Percentiles rank a stretch among this genome's conserved stretches.
phyloP scores from a whole-genome alignment of 2,113 vertebrate genomes.

The Callipepla squamata region DNA sequence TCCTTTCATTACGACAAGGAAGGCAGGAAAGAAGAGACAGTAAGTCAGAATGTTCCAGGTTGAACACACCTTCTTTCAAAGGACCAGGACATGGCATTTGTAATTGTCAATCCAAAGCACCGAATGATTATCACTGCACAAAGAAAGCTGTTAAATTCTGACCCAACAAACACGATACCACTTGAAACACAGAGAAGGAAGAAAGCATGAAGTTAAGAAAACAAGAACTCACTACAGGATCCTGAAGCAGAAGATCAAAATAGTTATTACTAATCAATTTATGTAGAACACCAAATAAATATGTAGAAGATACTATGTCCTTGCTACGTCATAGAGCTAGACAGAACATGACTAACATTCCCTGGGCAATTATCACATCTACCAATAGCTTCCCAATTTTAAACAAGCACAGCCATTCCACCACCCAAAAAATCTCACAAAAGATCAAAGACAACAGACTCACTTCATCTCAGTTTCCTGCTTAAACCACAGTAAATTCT shows the following conservation, averaged over 20 bases:
- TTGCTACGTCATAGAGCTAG: neutral
- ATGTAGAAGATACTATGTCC: neutral
- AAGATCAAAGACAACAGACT: slow-evolving; percentile 35
- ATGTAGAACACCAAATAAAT: neutral
- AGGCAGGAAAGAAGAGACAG: neutral
- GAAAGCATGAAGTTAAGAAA: neutral
- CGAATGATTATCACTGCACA: neutral
- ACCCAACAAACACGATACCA: neutral
- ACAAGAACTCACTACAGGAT: neutral
- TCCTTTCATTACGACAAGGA: neutral
- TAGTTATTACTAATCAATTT: neutral
- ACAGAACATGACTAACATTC: neutral
- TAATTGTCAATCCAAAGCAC: neutral
- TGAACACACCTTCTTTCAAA: neutral
- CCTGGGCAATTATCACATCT: neutral
- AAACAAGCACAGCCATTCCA: neutral
- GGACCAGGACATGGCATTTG: neutral
- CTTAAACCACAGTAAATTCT: neutral
- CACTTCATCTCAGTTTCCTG: neutral
- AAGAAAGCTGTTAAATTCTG: neutral
- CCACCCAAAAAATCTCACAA: neutral
- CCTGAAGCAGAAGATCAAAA: neutral
- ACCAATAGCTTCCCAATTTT: slow-evolving; percentile 3
- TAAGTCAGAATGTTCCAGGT: neutral
- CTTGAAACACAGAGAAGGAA: neutral